phyloP scores from a whole-genome alignment of 2,113 vertebrate genomes.

The Cyanocitta stelleri region DNA sequence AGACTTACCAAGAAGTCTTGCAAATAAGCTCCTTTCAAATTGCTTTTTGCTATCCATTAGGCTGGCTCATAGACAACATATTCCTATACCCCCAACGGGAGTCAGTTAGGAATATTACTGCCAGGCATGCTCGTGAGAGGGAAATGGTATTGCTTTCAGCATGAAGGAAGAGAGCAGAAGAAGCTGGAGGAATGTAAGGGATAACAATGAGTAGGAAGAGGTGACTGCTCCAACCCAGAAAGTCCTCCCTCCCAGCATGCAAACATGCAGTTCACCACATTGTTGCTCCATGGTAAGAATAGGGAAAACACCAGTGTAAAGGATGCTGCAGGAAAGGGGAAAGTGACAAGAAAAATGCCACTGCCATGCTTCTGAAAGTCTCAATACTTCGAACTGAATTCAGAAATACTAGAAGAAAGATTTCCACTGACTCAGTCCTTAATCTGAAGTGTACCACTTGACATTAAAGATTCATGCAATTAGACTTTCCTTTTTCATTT shows the following conservation, averaged over 20 bases:
- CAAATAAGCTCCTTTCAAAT: background rate
- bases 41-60: background rate
- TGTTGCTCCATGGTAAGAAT: fast-evolving
- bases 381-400: background rate
- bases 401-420: background rate
- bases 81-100: background rate
- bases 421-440: background rate
- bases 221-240: background rate
- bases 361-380: background rate
- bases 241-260: background rate
- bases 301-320: background rate
- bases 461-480: background rate
- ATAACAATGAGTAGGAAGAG: background rate
- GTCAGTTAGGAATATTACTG: background rate
- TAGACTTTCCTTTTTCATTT: background rate
- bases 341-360: background rate
- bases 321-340: background rate
- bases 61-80: background rate
- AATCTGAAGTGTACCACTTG: background rate
- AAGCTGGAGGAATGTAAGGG: background rate
- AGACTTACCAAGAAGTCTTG: background rate
- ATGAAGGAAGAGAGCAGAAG: background rate
- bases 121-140: background rate
- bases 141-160: background rate
- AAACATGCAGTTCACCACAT: background rate